Evolutionary conservation across 2,113 vertebrate species (phyloP).

Genomic region (Leptodactylus fuscus): DNA sequence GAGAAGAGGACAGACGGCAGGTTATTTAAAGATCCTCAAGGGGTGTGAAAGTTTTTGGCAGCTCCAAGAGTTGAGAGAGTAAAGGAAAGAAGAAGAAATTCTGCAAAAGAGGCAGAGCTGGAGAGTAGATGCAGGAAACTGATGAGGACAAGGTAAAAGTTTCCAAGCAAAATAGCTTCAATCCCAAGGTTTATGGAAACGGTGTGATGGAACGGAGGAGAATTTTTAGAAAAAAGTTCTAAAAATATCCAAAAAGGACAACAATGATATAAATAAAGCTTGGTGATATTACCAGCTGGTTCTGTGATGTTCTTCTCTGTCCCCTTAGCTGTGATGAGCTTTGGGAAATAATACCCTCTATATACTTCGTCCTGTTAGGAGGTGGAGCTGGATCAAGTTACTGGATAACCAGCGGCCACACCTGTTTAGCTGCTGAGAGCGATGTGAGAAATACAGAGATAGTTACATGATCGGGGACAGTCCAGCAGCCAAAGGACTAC

Average conservation of each 20-base stretch:
- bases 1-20: neutral
- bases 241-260: neutral
- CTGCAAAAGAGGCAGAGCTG: neutral
- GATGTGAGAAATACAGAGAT: neutral
- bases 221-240: neutral
- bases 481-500: neutral
- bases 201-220: neutral
- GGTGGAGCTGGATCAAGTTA: slow-evolving; percentile 20
- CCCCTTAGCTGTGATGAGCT: neutral
- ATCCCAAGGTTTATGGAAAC: neutral
- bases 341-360: slow-evolving; percentile 16
- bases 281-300: neutral
- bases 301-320: neutral
- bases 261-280: neutral
- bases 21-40: neutral
- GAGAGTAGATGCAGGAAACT: neutral
- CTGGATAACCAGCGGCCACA: neutral
- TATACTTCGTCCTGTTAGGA: neutral
- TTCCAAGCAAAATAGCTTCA: neutral
- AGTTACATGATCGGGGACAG: neutral
- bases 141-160: neutral
- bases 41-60: neutral
- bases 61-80: neutral
- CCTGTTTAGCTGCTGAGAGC: neutral
- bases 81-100: neutral